Evolutionary conservation across 2,113 vertebrate species (phyloP).

Genomic region (western clawed frog (Xenopus tropicalis)): DNA sequence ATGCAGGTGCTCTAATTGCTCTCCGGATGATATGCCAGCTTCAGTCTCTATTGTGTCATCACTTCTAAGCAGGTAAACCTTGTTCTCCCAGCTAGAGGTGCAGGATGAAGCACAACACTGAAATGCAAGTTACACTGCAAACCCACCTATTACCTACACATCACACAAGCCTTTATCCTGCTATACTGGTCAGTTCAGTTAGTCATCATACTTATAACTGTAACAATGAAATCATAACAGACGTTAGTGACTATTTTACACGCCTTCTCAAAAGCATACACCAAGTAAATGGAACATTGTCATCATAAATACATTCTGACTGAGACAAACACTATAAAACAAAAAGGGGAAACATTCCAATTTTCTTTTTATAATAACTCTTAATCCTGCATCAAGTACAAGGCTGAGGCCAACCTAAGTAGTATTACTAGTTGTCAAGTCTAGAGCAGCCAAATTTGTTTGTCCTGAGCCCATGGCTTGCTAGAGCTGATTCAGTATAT

Average conservation of each 20-base stretch:
- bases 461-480: too few relatives aligned
- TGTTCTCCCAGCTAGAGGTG: constrained; percentile 14
- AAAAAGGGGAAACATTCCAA: too few relatives aligned
- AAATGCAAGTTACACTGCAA: neutral
- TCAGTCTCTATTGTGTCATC: constrained; percentile 31
- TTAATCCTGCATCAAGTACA: too few relatives aligned
- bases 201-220: neutral
- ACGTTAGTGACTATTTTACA: neutral
- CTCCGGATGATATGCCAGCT: constrained; percentile 12
- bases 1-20: constrained; percentile 39
- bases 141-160: constrained; percentile 9
- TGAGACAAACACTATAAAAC: neutral
- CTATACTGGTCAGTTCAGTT: constrained; percentile 31
- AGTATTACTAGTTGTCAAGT: too few relatives aligned
- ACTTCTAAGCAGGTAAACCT: constrained; percentile 32
- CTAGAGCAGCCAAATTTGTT: too few relatives aligned
- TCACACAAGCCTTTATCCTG: constrained; percentile 1
- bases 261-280: neutral
- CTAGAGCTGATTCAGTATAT: too few relatives aligned
- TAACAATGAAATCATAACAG: neutral
- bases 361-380: too few relatives aligned
- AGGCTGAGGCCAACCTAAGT: too few relatives aligned
- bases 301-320: neutral
- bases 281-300: neutral
- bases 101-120: constrained; percentile 1